phyloP scores from a whole-genome alignment of 2,797 vertebrate species.

The Podarcis lilfordi region DNA sequence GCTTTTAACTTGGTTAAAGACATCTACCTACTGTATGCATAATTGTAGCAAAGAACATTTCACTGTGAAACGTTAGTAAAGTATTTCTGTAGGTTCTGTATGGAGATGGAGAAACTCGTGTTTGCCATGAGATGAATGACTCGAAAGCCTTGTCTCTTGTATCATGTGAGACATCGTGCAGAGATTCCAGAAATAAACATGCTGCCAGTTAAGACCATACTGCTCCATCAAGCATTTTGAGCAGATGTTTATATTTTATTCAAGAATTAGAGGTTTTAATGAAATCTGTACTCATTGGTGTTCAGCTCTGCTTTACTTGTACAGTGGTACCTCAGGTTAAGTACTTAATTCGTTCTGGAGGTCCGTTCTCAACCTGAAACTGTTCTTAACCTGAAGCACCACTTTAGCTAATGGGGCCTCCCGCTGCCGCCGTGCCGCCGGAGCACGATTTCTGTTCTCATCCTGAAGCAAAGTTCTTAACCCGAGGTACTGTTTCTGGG shows the following conservation, averaged over 20 bases:
- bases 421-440: too few species aligned
- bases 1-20: not conserved
- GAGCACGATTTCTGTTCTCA: too few species aligned
- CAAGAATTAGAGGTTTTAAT: not conserved
- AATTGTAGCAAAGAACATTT: not conserved
- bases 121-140: not conserved
- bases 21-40: not conserved
- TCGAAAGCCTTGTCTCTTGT: not conserved
- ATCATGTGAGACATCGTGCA: not conserved
- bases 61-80: not conserved
- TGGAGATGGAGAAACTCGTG: not conserved
- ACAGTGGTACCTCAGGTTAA: too few species aligned
- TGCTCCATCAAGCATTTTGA: not conserved
- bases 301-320: not conserved
- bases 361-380: too few species aligned
- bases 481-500: too few species aligned
- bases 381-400: too few species aligned
- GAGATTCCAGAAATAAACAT: accelerated
- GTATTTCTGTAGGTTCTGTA: not conserved
- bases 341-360: too few species aligned
- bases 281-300: not conserved
- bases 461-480: too few species aligned
- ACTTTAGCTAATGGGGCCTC: too few species aligned
- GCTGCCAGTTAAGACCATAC: not conserved
- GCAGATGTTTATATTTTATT: not conserved